phyloP scores from a whole-genome alignment of 2,113 vertebrate genomes.

The Megaceryle maxima region DNA sequence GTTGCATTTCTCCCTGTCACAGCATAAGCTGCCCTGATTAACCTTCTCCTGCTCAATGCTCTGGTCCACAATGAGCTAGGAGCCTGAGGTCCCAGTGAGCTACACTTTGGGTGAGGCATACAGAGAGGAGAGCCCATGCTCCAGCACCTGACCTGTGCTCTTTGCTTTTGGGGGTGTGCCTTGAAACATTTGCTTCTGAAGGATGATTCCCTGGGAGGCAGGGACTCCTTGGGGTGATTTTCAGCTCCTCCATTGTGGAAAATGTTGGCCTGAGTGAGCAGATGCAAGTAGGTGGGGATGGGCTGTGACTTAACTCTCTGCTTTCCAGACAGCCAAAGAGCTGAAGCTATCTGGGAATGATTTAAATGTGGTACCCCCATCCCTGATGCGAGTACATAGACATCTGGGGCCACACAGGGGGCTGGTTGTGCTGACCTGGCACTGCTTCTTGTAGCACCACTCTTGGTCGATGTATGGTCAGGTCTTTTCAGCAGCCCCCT shows the following conservation, averaged over 20 bases:
- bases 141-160: background rate
- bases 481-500: background rate
- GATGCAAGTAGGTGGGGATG: background rate
- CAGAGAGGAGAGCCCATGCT: background rate
- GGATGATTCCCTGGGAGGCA: background rate
- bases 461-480: too few relatives aligned
- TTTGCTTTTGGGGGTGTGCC: background rate
- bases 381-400: rapidly evolving
- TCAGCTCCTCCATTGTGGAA: background rate
- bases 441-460: background rate
- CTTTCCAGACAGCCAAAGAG: background rate
- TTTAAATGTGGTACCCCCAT: background rate
- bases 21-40: rapidly evolving
- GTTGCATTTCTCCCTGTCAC: background rate
- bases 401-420: rapidly evolving
- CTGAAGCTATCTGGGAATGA: rapidly evolving
- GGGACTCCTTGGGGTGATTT: background rate
- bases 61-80: background rate
- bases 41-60: background rate
- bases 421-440: background rate
- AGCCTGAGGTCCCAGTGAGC: background rate
- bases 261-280: background rate
- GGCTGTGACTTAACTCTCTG: background rate
- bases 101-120: rapidly evolving
- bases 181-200: background rate